phyloP scores from a whole-genome alignment of 1,140 invertebrate genomes.

The Goniozus legneri region DNA sequence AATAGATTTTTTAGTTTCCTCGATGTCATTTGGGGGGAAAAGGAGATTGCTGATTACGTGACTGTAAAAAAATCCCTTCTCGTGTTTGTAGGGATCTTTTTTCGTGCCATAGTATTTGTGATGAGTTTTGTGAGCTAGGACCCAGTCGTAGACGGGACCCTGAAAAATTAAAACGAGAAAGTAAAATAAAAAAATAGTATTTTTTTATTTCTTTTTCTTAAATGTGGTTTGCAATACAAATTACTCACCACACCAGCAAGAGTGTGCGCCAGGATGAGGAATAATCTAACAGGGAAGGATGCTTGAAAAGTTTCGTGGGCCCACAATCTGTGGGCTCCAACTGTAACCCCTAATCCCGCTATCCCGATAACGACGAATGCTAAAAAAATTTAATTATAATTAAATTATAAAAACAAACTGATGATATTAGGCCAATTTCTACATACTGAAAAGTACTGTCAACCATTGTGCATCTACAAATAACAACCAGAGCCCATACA shows the following conservation, averaged over 20 bases:
- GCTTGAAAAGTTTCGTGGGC: constrained; percentile 82
- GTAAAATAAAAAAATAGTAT: constrained; percentile 3
- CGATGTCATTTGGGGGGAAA: constrained; percentile 69
- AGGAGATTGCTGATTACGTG: constrained; percentile 72
- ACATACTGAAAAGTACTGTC: constrained; percentile 63
- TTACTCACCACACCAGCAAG: constrained; percentile 78
- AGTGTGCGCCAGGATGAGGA: constrained; percentile 75
- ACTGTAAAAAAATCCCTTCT: constrained; percentile 80
- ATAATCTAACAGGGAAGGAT: constrained; percentile 62
- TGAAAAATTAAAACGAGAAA: constrained; percentile 42
- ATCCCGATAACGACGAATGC: constrained; percentile 59
- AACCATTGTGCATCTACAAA: constrained; percentile 60
- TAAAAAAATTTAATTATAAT: constrained; percentile 41
- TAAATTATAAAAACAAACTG: constrained; percentile 1
- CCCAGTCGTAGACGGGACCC: constrained; percentile 77
- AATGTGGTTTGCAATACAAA: constrained; percentile 1
- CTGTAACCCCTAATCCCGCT: constrained; percentile 71
- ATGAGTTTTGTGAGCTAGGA: constrained; percentile 81
- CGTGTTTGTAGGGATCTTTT: constrained; percentile 85
- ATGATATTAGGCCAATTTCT: constrained; percentile 6
- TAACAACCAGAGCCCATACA: constrained; percentile 59
- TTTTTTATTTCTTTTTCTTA: constrained; percentile 1
- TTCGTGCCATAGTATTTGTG: constrained; percentile 86
- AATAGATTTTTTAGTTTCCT: constrained; percentile 66
- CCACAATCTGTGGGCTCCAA: constrained; percentile 89